These are phyloP conservation scores for Palythoa caribaeorum DNA, from an alignment of 92 coral and sea anemone genomes.

Conservation along the genomic window DNA sequence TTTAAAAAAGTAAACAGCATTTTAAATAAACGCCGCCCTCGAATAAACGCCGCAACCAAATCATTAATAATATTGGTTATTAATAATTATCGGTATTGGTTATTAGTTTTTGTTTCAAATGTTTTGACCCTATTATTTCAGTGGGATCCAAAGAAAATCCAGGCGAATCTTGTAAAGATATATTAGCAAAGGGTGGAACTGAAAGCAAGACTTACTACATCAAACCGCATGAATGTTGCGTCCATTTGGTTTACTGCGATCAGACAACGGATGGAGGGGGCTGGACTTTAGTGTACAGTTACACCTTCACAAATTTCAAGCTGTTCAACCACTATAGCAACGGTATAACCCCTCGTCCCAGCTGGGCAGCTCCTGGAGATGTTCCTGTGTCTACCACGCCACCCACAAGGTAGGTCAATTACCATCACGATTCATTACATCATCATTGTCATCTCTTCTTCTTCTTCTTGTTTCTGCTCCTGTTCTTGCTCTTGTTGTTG, in stretches of 20 bases:
- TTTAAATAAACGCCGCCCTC: too few species aligned
- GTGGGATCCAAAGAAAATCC: constrained; percentile 3
- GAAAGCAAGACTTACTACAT: constrained; percentile 1
- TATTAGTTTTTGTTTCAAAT: neutral
- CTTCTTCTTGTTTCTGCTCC: neutral
- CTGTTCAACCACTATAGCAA: constrained; percentile 18
- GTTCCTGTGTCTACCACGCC: constrained; percentile 32
- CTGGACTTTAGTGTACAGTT: constrained; percentile 64
- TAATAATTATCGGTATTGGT: too few species aligned
- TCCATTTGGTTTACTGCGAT: constrained; percentile 57
- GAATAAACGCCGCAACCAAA: too few species aligned
- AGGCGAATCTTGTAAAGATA: neutral
- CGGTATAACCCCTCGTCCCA: constrained; percentile 50
- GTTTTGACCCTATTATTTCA: neutral
- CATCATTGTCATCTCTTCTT: too few species aligned
- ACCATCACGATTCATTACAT: neutral
- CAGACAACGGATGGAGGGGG: constrained; percentile 59
- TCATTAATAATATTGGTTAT: too few species aligned
- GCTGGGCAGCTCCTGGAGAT: constrained; percentile 6
- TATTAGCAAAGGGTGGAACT: neutral
- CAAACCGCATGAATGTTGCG: neutral
- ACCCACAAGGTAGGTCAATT: neutral
- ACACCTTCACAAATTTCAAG: constrained; percentile 54
- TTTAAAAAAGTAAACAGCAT: too few species aligned
- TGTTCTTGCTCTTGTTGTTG: too few species aligned